Conservation (phyloP, 2,113 vertebrate species). For the Lepus europaeus region DNA sequence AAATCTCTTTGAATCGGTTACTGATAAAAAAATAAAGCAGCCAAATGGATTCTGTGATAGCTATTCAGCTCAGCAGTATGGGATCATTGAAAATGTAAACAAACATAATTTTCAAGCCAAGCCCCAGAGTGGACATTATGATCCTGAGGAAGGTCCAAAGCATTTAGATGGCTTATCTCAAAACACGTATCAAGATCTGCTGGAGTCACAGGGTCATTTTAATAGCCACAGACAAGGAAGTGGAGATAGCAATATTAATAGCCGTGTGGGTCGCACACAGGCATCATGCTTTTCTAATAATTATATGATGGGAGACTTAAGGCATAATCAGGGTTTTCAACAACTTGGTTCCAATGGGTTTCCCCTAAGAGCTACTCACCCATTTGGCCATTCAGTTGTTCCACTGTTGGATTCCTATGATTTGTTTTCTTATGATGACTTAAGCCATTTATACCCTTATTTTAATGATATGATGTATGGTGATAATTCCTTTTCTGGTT, state of each 20-base stretch:
- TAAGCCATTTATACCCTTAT: conserved; percentile 85
- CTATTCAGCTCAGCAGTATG: conserved; percentile 86
- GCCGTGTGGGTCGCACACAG: conserved; percentile 78
- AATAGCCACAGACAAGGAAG: conserved; percentile 83
- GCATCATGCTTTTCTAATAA: conserved; percentile 83
- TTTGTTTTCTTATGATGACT: conserved; percentile 84
- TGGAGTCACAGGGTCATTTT: conserved; percentile 85
- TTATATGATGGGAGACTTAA: conserved; percentile 85
- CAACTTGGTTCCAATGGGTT: conserved; percentile 82
- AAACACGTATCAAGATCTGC: conserved; percentile 83
- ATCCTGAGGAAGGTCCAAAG: conserved; percentile 85
- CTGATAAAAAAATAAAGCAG: conserved; percentile 89
- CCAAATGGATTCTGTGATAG: conserved; percentile 87
- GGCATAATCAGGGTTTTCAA: conserved; percentile 80
- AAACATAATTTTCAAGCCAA: conserved; percentile 86
- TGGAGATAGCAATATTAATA: conserved; percentile 76
- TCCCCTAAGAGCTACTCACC: conserved; percentile 79
- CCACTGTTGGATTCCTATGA: conserved; percentile 86
- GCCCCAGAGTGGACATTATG: conserved; percentile 80
- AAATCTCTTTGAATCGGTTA: conserved; percentile 85
- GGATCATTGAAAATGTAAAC: conserved; percentile 84
- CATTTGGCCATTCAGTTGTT: conserved; percentile 79
- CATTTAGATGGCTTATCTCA: conserved; percentile 81
- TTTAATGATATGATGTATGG: conserved; percentile 83
- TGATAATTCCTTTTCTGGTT: conserved; percentile 82